Base-by-base conservation (phyloP, 2,797 vertebrate species). In the Poecilia gillii region DNA sequence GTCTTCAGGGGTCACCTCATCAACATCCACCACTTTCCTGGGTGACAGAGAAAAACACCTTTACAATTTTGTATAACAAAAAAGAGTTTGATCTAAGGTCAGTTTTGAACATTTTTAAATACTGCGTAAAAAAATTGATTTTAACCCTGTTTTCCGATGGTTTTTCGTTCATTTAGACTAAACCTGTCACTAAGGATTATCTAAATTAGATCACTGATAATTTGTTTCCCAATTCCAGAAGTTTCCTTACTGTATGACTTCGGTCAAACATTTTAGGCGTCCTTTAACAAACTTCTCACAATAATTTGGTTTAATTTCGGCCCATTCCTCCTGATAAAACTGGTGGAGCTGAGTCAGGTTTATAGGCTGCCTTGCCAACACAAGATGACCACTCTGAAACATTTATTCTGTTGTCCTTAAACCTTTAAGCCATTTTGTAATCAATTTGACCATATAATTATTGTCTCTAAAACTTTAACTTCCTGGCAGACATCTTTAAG, bases 1-100 rank as follows among this genome's bases (percentile, higher is more conserved):
- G 64, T 97, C 97, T 76, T 91, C 72, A 0, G 94, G 90, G 0
- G 95, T 96, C 93, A 98, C 95, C 4, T 88, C 77, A 13, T 87
- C 92, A 55, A 93, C 80, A 39, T 92, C 94, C 80, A 97, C 57
- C 23, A 93, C 93, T 83, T 97, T 98, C 98, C 98, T 99, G 81
- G 76, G 53, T 3, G 53, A 85, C 33, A 84, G 3, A 86, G 36
- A 28, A 6, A 72, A 28, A 12, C 12, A 4, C 6, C 16, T 25
- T 62, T 62, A 45, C 68, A 28, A 28, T 70, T 68, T 70, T 43
- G 4, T 41, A 14, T 13, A 70, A 41, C 11, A 71, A 68, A 13
- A 14, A 12, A 43, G 0, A 68, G 12, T 47, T 33, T 46, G 36
- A 62, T 18, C 1, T 31, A 66, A 73, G 79, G 25, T 73, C 16